These are phyloP conservation scores for Campylorhamphus procurvoides DNA, from an alignment of 2,113 vertebrate species.

Conservation along the genomic window DNA sequence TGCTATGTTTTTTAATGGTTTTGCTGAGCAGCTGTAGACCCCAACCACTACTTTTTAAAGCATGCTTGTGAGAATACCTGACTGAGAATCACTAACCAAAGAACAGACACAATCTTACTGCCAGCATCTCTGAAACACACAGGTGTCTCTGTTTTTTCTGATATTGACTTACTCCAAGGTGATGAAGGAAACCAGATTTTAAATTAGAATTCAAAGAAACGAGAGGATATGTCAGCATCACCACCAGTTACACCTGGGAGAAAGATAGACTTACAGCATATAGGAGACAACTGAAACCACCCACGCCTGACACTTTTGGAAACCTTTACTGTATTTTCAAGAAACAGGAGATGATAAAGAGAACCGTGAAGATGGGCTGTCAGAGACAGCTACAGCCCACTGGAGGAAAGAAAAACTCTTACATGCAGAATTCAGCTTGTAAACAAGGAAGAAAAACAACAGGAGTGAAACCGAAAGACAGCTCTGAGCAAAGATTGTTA, in stretches of 20 bases:
- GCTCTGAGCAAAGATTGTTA: not conserved
- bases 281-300: not conserved
- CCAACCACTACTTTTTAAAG: not conserved
- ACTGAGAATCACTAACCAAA: not conserved
- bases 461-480: not conserved
- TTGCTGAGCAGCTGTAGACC: not conserved
- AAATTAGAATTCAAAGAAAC: not conserved
- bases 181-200: not conserved
- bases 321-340: not conserved
- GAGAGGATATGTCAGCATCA: not conserved
- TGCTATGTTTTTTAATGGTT: not conserved
- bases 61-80: not conserved
- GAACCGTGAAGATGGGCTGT: not conserved
- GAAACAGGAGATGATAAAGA: not conserved
- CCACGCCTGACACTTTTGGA: not conserved
- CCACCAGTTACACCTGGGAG: not conserved
- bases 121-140: not conserved
- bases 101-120: not conserved
- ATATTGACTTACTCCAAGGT: not conserved
- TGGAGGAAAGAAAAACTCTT: not conserved
- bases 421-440: not conserved
- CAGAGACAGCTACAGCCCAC: not conserved
- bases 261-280: not conserved
- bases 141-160: not conserved
- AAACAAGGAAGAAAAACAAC: not conserved